Evolutionary conservation across 2,797 vertebrate species (phyloP).

Genomic region (Loriculus beryllinus): DNA sequence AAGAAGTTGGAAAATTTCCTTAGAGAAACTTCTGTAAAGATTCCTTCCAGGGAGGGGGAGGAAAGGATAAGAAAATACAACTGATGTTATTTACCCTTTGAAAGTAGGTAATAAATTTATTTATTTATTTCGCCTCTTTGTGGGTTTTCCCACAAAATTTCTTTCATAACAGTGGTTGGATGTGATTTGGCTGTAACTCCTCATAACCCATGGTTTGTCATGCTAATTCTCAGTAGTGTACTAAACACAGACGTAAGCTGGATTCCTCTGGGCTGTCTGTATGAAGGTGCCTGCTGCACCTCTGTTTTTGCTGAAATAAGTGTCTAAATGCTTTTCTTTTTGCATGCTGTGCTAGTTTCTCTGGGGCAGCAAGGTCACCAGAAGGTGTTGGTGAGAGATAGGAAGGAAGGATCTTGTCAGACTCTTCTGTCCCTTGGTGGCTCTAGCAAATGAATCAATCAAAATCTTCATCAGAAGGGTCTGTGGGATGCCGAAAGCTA

Average conservation of each 20-base stretch:
- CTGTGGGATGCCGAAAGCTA: accelerated
- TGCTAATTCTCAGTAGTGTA: neutral
- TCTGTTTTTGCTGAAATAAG: neutral
- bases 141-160: neutral
- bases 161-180: neutral
- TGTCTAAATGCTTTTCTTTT: neutral
- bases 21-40: neutral
- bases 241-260: no score
- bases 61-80: neutral
- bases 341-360: neutral
- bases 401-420: neutral
- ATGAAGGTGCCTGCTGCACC: neutral
- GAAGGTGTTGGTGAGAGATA: neutral
- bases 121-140: neutral
- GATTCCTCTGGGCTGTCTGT: neutral
- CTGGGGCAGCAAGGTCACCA: neutral
- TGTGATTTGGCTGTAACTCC: neutral
- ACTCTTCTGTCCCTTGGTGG: neutral
- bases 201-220: neutral
- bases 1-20: neutral
- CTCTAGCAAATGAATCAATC: neutral
- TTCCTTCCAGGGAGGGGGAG: neutral
- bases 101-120: neutral
- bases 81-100: neutral
- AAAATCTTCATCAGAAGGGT: neutral